phyloP scores from a whole-genome alignment of 2,888 invertebrate genomes.

The Cephus nigrinus region DNA sequence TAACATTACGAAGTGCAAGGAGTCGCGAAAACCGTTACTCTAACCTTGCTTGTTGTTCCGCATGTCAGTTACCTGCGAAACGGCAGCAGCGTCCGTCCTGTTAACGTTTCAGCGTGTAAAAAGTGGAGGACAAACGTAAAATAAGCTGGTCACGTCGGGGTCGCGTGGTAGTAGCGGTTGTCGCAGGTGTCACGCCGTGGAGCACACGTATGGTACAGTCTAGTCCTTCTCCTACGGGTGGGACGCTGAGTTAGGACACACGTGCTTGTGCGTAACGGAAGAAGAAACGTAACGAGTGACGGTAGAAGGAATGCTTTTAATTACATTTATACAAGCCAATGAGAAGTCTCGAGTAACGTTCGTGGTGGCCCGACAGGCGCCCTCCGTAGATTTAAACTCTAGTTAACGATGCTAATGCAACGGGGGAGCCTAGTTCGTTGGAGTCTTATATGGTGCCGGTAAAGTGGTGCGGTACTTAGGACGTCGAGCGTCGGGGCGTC shows the following conservation, averaged over 20 bases:
- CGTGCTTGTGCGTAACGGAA: neutral
- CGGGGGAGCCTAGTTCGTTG: neutral
- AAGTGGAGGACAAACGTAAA: neutral
- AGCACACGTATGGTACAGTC: neutral
- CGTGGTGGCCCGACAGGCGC: neutral
- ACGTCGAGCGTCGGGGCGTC: constrained; percentile 2
- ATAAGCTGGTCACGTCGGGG: neutral
- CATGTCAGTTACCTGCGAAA: neutral
- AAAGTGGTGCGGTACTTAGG: constrained; percentile 5
- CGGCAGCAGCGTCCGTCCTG: neutral
- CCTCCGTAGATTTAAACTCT: constrained; percentile 22
- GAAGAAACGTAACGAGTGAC: neutral
- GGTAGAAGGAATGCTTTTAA: constrained; percentile 11
- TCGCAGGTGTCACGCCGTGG: neutral
- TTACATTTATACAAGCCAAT: constrained; percentile 20
- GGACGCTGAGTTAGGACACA: neutral
- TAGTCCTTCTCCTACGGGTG: neutral
- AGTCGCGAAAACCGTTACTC: neutral
- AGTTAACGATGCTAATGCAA: constrained; percentile 27
- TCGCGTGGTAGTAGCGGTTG: neutral
- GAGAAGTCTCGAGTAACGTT: neutral
- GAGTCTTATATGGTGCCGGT: constrained; percentile 11
- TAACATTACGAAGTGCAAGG: neutral
- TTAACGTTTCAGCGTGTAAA: neutral
- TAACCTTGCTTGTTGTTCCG: neutral